A percentile compares a stretch with the other conserved stretches of the same genome.
Conservation (phyloP, 2,888 invertebrate genomes). For the Arenicola marina region DNA sequence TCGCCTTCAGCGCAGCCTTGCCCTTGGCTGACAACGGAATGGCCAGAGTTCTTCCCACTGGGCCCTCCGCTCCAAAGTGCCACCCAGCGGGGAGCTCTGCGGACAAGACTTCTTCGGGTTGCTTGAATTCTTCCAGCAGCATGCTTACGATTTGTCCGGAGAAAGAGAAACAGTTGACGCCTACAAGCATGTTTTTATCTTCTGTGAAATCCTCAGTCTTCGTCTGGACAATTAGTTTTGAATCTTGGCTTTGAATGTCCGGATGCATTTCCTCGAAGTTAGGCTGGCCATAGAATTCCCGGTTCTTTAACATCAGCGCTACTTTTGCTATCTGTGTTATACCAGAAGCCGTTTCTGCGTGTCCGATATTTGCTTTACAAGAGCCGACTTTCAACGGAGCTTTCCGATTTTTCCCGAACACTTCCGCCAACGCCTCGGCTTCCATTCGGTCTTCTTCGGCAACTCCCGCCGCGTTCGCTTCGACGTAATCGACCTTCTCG, state of each 20-base stretch:
- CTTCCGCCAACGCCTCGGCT: slow-evolving; percentile 35
- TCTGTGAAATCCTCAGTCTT: slow-evolving; percentile 8
- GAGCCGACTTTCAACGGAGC: slow-evolving; percentile 21
- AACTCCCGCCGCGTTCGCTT: slow-evolving; percentile 55
- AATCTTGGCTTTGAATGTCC: not conserved
- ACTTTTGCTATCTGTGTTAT: slow-evolving; percentile 20
- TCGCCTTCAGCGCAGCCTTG: slow-evolving; percentile 13
- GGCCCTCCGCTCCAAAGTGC: slow-evolving; percentile 10
- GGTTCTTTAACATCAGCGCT: slow-evolving; percentile 14
- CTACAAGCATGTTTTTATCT: slow-evolving; percentile 16
- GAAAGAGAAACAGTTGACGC: slow-evolving; percentile 23
- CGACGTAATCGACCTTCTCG: slow-evolving; percentile 38
- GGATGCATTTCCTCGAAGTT: slow-evolving; percentile 14
- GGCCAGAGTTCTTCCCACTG: slow-evolving; percentile 9
- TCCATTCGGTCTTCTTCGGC: slow-evolving; percentile 53
- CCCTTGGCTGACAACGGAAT: slow-evolving; percentile 23
- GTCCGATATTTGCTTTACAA: slow-evolving; percentile 25
- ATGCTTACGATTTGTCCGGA: slow-evolving; percentile 26
- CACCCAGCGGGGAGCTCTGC: slow-evolving; percentile 13
- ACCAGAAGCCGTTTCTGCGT: slow-evolving; percentile 19
- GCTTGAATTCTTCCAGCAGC: slow-evolving; percentile 24
- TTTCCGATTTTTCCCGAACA: slow-evolving; percentile 11
- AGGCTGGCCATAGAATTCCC: slow-evolving; percentile 16
- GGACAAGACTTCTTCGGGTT: not conserved
- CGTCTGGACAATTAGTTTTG: slow-evolving; percentile 16